Conservation (phyloP, 2,113 vertebrate species). For the Ibidorhyncha struthersii region DNA sequence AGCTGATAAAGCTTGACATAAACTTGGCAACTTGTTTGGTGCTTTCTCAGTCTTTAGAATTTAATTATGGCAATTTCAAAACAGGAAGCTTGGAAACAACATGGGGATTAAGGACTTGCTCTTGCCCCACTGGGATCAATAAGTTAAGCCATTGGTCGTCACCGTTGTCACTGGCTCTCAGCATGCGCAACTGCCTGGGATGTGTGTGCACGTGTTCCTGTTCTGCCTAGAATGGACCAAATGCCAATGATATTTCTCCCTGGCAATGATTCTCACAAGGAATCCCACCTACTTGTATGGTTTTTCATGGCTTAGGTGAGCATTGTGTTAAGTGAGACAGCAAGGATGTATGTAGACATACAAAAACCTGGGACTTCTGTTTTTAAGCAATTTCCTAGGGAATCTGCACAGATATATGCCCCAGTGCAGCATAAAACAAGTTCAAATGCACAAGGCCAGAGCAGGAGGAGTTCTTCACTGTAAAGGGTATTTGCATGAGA, state of each 20-base stretch:
- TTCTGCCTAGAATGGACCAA: not conserved
- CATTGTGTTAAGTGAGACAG: not conserved
- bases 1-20: constrained; percentile 79
- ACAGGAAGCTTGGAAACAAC: constrained; percentile 54
- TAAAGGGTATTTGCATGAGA: not conserved
- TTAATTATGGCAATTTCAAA: constrained; percentile 67
- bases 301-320: not conserved
- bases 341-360: not conserved
- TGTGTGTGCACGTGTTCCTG: not conserved
- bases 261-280: not conserved
- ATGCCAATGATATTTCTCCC: not conserved
- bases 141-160: not conserved
- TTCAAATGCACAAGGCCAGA: not conserved
- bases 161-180: not conserved
- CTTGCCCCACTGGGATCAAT: constrained; percentile 22
- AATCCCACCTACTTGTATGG: not conserved
- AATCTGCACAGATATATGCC: not conserved
- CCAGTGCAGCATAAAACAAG: not conserved
- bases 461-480: not conserved
- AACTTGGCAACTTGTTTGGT: constrained; percentile 64
- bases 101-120: not conserved
- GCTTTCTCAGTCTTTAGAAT: constrained; percentile 62
- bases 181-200: not conserved
- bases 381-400: not conserved
- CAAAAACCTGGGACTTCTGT: not conserved